Evolutionary conservation across 2,113 vertebrate species (phyloP).

Genomic region (Megalops atlanticus): DNA sequence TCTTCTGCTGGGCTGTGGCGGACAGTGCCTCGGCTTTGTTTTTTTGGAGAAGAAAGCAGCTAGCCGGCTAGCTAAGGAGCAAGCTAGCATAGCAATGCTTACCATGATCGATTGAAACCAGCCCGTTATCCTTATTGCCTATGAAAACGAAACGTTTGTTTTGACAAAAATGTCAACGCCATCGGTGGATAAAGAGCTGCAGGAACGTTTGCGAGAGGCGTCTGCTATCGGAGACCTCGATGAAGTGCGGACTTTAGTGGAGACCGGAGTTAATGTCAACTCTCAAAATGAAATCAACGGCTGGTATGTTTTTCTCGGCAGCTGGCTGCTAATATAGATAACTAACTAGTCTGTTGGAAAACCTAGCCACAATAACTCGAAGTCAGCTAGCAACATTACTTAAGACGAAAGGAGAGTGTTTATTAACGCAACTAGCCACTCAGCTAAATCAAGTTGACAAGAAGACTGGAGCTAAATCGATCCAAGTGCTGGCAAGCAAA

Average conservation of each 20-base stretch:
- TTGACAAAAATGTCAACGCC: conserved; percentile 72
- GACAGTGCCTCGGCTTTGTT: conserved; percentile 5
- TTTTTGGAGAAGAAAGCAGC: conserved; percentile 1
- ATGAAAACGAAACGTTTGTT: conserved; percentile 12
- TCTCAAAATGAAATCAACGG: conserved; percentile 96
- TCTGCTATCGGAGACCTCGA: conserved; percentile 89
- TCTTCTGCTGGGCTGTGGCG: neutral
- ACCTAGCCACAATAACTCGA: no score
- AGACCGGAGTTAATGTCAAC: conserved; percentile 83
- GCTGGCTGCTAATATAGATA: no score
- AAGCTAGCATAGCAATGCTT: neutral
- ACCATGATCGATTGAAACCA: conserved; percentile 34
- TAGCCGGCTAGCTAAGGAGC: no score
- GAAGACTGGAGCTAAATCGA: no score
- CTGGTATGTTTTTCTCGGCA: conserved; percentile 76
- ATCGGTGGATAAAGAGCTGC: conserved; percentile 81
- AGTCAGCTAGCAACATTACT: no score
- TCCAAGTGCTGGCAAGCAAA: no score
- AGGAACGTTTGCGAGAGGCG: conserved; percentile 92
- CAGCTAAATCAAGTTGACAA: no score
- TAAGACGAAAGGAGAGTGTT: no score
- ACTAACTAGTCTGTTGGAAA: no score
- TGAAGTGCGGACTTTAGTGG: conserved; percentile 85
- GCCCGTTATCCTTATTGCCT: neutral
- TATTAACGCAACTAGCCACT: no score